A percentile compares a stretch with the other conserved stretches of the same genome.
phyloP scores from a whole-genome alignment of 2,113 vertebrate species.

The Callithrix jacchus region DNA sequence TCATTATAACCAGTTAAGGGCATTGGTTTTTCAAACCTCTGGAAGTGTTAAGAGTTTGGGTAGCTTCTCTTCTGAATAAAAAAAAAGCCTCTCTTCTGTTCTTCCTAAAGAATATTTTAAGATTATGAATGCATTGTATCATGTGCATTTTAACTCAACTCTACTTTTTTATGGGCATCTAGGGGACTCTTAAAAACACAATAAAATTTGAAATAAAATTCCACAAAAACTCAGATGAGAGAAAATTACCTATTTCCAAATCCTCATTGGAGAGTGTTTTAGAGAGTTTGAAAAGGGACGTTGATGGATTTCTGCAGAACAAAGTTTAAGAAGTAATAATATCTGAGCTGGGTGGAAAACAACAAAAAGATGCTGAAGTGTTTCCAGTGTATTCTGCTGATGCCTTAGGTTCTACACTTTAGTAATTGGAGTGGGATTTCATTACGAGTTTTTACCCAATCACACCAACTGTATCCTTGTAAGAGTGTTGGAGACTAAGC shows the following conservation, averaged over 20 bases:
- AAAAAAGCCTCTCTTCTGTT: neutral
- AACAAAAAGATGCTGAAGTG: conserved; percentile 69
- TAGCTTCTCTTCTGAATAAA: conserved; percentile 22
- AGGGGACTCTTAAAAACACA: conserved; percentile 61
- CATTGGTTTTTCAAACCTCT: neutral
- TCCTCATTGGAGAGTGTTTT: conserved; percentile 62
- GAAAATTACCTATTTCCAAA: conserved; percentile 67
- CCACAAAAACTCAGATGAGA: conserved; percentile 63
- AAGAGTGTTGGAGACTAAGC: conserved; percentile 59
- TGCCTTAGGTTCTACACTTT: conserved; percentile 59
- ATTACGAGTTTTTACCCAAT: conserved; percentile 67
- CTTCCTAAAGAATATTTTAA: conserved; percentile 48
- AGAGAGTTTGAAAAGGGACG: conserved; percentile 63
- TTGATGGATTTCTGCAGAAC: conserved; percentile 68
- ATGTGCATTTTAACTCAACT: conserved; percentile 55
- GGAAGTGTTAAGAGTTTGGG: neutral
- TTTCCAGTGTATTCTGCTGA: conserved; percentile 69
- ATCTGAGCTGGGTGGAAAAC: conserved; percentile 33
- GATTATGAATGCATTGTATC: conserved; percentile 36
- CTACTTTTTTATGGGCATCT: conserved; percentile 13
- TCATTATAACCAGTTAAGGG: conserved; percentile 14
- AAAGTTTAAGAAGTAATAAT: conserved; percentile 72
- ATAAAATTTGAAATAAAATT: conserved; percentile 68
- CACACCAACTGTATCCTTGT: conserved; percentile 53
- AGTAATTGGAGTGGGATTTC: conserved; percentile 75